Evolutionary conservation across 1,140 invertebrate species (phyloP).

Genomic region (Anadara kagoshimensis): DNA sequence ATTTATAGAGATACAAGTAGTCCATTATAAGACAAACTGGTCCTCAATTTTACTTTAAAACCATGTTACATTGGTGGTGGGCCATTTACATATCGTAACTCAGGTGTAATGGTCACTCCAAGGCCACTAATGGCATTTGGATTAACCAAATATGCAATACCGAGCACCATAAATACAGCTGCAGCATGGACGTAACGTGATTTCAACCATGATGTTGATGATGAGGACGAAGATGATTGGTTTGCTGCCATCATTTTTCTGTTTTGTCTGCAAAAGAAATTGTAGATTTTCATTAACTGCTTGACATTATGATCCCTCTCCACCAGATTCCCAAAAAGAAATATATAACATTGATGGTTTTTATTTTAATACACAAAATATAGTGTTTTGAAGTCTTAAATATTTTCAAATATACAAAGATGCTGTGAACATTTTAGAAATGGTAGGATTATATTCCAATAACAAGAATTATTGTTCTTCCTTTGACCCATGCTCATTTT

Average conservation of each 20-base stretch:
- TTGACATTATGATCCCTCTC: neutral
- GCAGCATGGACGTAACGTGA: slow-evolving; percentile 43
- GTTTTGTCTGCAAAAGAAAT: neutral
- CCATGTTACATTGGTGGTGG: slow-evolving; percentile 38
- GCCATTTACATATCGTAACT: slow-evolving; percentile 43
- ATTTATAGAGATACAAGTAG: no score
- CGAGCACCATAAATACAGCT: slow-evolving; percentile 38
- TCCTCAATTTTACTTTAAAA: neutral
- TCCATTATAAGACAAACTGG: no score
- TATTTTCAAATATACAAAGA: no score
- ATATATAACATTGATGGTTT: no score
- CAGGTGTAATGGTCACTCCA: slow-evolving; percentile 38
- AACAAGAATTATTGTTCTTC: no score
- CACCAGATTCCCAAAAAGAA: no score
- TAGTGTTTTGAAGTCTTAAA: no score
- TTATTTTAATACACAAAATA: no score
- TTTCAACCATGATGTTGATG: slow-evolving; percentile 35
- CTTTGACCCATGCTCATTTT: no score
- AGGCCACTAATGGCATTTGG: slow-evolving; percentile 35
- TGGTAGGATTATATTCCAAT: no score
- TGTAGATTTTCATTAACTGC: neutral
- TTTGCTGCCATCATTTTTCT: slow-evolving; percentile 20
- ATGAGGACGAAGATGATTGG: slow-evolving; percentile 22
- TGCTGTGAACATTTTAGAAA: no score
- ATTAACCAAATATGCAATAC: slow-evolving; percentile 38